Conservation (phyloP, 2,797 vertebrate genomes). For the Dallia pectoralis region DNA sequence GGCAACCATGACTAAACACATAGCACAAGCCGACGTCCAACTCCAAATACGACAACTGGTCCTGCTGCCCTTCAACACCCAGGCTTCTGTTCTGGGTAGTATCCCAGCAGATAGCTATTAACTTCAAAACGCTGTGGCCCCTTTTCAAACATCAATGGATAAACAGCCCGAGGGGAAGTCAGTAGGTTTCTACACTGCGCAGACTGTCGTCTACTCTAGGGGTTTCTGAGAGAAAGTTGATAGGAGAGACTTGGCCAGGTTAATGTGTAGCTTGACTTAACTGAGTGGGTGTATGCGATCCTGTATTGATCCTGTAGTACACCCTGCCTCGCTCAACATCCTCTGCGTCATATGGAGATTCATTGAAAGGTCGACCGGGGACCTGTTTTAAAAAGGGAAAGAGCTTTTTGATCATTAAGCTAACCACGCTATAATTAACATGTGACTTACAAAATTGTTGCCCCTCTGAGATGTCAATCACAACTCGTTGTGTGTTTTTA, state of each 20-base stretch:
- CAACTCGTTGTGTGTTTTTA: no score
- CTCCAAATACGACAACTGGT: slow-evolving; percentile 36
- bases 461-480: neutral
- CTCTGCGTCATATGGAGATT: neutral
- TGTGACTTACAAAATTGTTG: neutral
- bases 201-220: slow-evolving; percentile 17
- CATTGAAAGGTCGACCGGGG: neutral
- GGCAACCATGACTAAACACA: neutral
- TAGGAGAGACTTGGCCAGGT: neutral
- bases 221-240: slow-evolving; percentile 14
- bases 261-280: neutral
- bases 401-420: neutral
- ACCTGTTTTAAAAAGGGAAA: neutral
- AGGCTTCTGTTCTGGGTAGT: slow-evolving; percentile 29
- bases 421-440: neutral
- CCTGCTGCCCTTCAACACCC: slow-evolving; percentile 37
- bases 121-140: slow-evolving; percentile 24
- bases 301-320: neutral
- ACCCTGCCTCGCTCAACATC: neutral
- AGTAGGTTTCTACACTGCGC: neutral
- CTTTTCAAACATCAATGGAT: slow-evolving; percentile 46
- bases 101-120: slow-evolving; percentile 22
- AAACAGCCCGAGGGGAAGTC: slow-evolving; percentile 53
- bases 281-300: neutral
- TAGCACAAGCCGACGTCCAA: neutral